Evolutionary conservation across 2,797 vertebrate genomes (phyloP), one percentile per base, ranked within the genome.

Genomic region (Chiropotes sagulatus): DNA sequence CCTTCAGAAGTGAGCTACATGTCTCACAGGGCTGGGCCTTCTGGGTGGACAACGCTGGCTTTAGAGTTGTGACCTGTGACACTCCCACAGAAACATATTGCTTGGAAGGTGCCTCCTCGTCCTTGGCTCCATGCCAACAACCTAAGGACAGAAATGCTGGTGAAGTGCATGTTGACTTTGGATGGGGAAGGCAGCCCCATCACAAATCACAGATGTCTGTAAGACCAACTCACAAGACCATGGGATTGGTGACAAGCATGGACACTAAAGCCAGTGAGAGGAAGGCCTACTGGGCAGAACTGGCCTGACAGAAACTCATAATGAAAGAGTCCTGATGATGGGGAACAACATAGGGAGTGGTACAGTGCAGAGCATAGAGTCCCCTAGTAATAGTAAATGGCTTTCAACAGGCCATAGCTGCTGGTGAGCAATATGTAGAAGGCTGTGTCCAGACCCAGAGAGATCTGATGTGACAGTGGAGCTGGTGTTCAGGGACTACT

Each of bases 231-330:
- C 24, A 73, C 0, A 2, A 39, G 11, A 19, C 4, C 36, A 30
- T 0, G 64, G 30, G 30, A 54, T 11, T 64, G 30, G n/a, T 30
- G 12, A 87, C 0, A 22, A 4, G 52, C 17, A n/a, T 24, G 20
- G 36, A 54, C 61, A 13, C 36, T 4, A 50, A 0, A 78, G 58
- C 36, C 44, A 61, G 19, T 20, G 39, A 91, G 50, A 33, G 41
- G 41, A 78, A 81, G 48, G 14, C 39, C 30, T 72, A n/a, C 36
- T 72, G 13, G 22, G 30, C 9, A n/a, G 46, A 54, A 26, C 14
- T 19, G 30, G 48, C 28, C 24, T 70, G 24, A 82, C 19, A 36
- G 28, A 30, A 5, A 33, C 48, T 30, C 80, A 9, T 7, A 30
- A 52, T 2, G 26, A 19, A 30, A 96, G 24, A 72, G 26, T 28